Evolutionary conservation across 2,888 invertebrate species (phyloP).

Genomic region (Oxyscelio sp.): DNA sequence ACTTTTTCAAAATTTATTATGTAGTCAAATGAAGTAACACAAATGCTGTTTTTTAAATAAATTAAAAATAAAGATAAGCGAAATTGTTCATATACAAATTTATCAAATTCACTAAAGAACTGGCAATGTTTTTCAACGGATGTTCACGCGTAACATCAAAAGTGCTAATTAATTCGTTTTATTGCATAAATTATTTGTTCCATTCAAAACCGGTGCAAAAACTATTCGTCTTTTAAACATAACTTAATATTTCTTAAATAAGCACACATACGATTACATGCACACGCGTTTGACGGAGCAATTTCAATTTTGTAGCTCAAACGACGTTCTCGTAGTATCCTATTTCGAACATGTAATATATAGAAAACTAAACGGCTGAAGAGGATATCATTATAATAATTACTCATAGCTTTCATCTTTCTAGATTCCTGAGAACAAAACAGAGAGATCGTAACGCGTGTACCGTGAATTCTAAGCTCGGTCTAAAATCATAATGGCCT

Average conservation of each 20-base stretch:
- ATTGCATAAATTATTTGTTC: too few relatives aligned
- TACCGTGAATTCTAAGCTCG: conserved; percentile 72
- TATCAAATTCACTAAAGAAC: too few relatives aligned
- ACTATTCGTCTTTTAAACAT: conserved; percentile 14
- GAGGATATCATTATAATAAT: conserved; percentile 79
- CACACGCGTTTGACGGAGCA: conserved; percentile 41
- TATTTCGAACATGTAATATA: conserved; percentile 64
- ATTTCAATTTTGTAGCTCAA: conserved; percentile 64
- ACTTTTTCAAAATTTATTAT: too few relatives aligned
- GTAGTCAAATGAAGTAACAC: too few relatives aligned
- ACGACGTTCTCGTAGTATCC: conserved; percentile 55
- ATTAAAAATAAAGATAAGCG: too few relatives aligned
- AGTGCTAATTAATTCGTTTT: too few relatives aligned
- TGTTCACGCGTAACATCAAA: too few relatives aligned
- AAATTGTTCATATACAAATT: too few relatives aligned
- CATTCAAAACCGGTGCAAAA: too few relatives aligned
- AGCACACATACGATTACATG: conserved; percentile 1
- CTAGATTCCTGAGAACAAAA: conserved; percentile 80
- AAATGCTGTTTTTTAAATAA: too few relatives aligned
- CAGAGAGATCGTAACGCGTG: conserved; percentile 66
- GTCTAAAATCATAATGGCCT: conserved; percentile 81
- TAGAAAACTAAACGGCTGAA: conserved; percentile 55
- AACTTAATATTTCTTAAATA: conserved; percentile 25
- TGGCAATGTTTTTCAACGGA: too few relatives aligned
- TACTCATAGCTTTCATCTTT: conserved; percentile 80